These are phyloP conservation scores for Archocentrus centrarchus DNA, from an alignment of 2,113 vertebrate genomes.

Conservation along the genomic window DNA sequence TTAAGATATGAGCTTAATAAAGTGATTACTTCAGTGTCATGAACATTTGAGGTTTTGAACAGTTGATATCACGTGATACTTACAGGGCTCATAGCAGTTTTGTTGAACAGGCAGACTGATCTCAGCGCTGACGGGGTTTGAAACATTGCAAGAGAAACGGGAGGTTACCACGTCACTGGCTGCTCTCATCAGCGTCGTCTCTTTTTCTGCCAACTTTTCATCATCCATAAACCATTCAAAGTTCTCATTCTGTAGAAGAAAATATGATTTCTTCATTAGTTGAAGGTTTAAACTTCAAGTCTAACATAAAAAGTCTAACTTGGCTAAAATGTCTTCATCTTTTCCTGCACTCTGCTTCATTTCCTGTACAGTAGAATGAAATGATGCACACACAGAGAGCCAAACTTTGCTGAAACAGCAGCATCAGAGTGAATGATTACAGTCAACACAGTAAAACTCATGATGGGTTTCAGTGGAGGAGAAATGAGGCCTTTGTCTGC, in stretches of 20 bases:
- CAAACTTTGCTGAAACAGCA: accelerated
- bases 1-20: too few relatives aligned
- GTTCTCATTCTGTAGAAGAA: accelerated
- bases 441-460: accelerated
- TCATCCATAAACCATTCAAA: background rate
- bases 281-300: too few relatives aligned
- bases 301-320: background rate
- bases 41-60: background rate
- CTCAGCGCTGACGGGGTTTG: accelerated
- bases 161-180: accelerated
- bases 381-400: accelerated
- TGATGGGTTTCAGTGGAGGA: accelerated
- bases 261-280: accelerated
- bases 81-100: accelerated
- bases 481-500: too few relatives aligned
- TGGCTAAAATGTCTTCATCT: background rate
- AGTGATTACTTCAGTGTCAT: background rate
- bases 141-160: constrained; percentile 2
- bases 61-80: accelerated
- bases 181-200: accelerated
- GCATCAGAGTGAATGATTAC: accelerated
- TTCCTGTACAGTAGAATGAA: background rate
- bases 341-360: background rate
- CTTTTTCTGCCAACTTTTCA: background rate
- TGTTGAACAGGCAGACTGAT: accelerated